Evolutionary conservation across 2,797 vertebrate species (phyloP).

Genomic region (Lepus townsendii): DNA sequence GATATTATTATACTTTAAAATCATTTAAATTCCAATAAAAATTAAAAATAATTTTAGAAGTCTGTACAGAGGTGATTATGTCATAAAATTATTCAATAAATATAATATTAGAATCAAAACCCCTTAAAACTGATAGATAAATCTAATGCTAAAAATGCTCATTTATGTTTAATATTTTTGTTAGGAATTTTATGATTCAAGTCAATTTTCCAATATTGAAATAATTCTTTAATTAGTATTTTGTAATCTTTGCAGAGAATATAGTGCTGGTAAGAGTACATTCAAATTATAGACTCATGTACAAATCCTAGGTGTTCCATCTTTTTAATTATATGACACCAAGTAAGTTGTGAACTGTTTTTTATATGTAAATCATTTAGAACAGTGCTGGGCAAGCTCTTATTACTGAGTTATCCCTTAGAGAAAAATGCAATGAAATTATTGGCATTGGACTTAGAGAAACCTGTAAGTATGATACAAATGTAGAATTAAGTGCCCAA

Average conservation of each 20-base stretch:
- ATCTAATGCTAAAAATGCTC: neutral
- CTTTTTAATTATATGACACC: neutral
- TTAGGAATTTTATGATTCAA: slow-evolving; percentile 25
- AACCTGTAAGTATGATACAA: slow-evolving; percentile 7
- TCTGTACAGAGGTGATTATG: slow-evolving; percentile 66
- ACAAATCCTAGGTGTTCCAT: neutral
- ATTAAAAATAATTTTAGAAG: neutral
- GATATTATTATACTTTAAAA: slow-evolving; percentile 75
- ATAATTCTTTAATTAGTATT: neutral
- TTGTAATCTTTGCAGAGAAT: neutral
- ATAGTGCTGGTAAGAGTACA: neutral
- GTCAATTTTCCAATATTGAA: neutral
- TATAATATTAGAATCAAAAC: slow-evolving; percentile 46
- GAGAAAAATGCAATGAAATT: slow-evolving; percentile 27
- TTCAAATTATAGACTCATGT: neutral
- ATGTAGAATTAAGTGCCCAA: slow-evolving; percentile 56
- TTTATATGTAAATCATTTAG: neutral
- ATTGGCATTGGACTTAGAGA: neutral
- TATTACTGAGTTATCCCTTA: neutral
- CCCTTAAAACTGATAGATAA: neutral
- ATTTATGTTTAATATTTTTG: neutral
- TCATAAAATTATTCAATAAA: slow-evolving; percentile 70
- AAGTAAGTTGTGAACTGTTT: neutral
- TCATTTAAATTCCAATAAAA: slow-evolving; percentile 78
- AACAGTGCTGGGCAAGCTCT: neutral